These are phyloP conservation scores for Sylvia atricapilla DNA, from an alignment of 2,113 vertebrate genomes.

Conservation along the genomic window DNA sequence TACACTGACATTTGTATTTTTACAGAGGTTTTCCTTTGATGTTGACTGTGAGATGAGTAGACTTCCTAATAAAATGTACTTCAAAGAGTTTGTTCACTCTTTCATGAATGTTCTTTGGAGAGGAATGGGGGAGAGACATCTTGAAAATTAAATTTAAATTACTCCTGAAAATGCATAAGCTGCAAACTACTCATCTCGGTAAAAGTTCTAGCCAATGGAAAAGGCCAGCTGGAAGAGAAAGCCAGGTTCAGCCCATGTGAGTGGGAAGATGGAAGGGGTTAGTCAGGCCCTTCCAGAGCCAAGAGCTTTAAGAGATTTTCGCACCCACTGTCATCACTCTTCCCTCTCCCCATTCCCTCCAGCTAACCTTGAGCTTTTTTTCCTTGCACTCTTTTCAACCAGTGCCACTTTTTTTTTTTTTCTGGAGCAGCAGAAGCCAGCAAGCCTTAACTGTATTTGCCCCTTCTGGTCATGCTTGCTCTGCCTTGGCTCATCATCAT, in stretches of 20 bases:
- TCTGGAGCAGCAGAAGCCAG: neutral
- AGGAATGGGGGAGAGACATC: neutral
- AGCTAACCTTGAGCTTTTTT: neutral
- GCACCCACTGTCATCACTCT: neutral
- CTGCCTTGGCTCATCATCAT: neutral
- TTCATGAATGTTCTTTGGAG: neutral
- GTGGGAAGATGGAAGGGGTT: conserved; percentile 45
- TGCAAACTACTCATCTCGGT: neutral
- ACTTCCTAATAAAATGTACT: conserved; percentile 6
- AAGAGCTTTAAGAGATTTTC: neutral
- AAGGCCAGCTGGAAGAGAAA: conserved; percentile 21
- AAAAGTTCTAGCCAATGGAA: neutral
- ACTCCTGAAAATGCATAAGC: neutral
- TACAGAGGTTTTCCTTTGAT: conserved; percentile 26
- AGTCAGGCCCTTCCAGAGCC: conserved; percentile 23
- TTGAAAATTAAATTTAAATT: conserved; percentile 39
- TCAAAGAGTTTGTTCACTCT: conserved; percentile 19
- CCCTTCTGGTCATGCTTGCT: neutral
- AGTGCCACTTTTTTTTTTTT: neutral
- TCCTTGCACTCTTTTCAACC: neutral
- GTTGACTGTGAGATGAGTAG: neutral
- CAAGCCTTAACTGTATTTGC: fast-evolving
- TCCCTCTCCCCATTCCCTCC: neutral
- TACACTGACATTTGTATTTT: conserved; percentile 6
- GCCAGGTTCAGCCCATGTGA: neutral